Evolutionary conservation across 2,888 invertebrate genomes (phyloP).

Genomic region (Acanthococcus lagerstroemiae): DNA sequence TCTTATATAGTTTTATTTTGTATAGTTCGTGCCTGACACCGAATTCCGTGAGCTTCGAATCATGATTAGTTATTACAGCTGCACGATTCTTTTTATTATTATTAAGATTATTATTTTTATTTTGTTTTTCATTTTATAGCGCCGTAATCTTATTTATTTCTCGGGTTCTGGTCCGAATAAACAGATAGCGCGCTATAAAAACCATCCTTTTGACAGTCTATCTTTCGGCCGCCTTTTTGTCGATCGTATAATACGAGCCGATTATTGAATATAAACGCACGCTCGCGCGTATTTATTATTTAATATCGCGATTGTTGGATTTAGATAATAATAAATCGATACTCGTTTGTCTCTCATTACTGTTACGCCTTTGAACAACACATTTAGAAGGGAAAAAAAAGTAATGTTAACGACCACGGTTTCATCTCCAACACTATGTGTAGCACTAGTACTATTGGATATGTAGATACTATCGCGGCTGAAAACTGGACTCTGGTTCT

Average conservation of each 20-base stretch:
- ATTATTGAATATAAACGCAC: conserved; percentile 18
- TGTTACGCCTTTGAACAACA: conserved; percentile 23
- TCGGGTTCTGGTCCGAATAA: neutral
- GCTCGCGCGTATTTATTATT: conserved; percentile 21
- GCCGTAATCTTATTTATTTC: conserved; percentile 21
- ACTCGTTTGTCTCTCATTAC: conserved; percentile 29
- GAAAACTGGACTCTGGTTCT: too few relatives aligned
- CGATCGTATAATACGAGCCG: neutral
- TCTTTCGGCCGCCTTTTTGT: conserved; percentile 16
- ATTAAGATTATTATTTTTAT: conserved; percentile 7
- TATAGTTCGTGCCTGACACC: conserved; percentile 23
- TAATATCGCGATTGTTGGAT: conserved; percentile 26
- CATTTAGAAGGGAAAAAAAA: neutral
- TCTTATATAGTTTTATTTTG: too few relatives aligned
- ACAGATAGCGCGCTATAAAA: conserved; percentile 6
- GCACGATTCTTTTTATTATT: conserved; percentile 12
- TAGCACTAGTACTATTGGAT: too few relatives aligned
- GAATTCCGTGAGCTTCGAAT: conserved; percentile 26
- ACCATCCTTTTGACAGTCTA: conserved; percentile 5
- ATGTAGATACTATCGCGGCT: too few relatives aligned
- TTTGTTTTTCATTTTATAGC: conserved; percentile 12
- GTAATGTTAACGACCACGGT: too few relatives aligned
- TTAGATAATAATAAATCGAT: conserved; percentile 30
- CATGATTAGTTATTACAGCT: conserved; percentile 23
- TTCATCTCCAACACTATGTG: too few relatives aligned